These are phyloP conservation scores for Cercopithecus mona DNA, from an alignment of 2,113 vertebrate species.

Conservation along the genomic window DNA sequence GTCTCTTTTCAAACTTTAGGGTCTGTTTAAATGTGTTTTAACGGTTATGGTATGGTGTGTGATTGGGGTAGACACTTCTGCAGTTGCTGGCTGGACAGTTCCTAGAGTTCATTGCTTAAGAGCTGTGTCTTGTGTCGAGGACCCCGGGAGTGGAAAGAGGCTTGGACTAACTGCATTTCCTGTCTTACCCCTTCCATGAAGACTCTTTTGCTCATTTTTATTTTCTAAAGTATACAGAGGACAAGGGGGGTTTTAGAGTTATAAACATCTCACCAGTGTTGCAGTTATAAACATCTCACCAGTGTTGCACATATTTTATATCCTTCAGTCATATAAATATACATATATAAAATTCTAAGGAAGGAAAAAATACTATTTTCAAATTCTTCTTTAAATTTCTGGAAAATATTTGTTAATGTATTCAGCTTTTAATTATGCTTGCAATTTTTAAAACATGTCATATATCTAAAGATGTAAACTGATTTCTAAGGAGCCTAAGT, in stretches of 20 bases:
- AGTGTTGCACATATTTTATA: not conserved
- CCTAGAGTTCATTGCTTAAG: not conserved
- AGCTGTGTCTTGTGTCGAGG: not conserved
- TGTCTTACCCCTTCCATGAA: not conserved
- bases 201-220: not conserved
- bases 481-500: not conserved
- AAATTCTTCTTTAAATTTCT: not conserved
- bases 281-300: not conserved
- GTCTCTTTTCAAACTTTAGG: constrained; percentile 59
- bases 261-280: not conserved
- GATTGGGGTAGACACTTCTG: not conserved
- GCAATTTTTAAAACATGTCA: not conserved
- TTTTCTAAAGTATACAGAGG: not conserved
- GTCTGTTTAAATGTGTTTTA: constrained; percentile 49
- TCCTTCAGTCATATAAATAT: not conserved
- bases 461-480: not conserved
- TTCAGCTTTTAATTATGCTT: not conserved
- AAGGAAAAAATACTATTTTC: not conserved
- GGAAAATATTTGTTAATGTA: not conserved
- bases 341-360: not conserved
- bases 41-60: not conserved
- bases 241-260: no score
- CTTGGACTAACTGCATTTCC: not conserved
- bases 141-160: not conserved
- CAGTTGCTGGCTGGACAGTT: not conserved